phyloP scores from a whole-genome alignment of 2,113 vertebrate genomes.

The Bos taurus region ARS-UCD2.0 NC_037335.1:52663001-52663500 shows the following conservation, averaged over 20 bases:
- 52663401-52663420: not conserved
- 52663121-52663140: not conserved
- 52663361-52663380: not conserved
- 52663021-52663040: not conserved
- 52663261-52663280: not conserved
- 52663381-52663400: not conserved
- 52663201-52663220: not conserved
- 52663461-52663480: not conserved
- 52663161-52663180: not conserved
- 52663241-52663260: not conserved
- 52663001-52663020: too few species aligned
- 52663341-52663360: not conserved
- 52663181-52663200: not conserved
- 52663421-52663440: not conserved
- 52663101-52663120: not conserved
- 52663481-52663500: not conserved
- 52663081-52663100: not conserved
- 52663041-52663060: not conserved
- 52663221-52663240: not conserved
- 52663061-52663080: not conserved
- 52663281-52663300: not conserved
- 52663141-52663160: not conserved
- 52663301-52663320: not conserved
- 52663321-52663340: not conserved
- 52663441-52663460: not conserved